Evolutionary conservation across 2,888 invertebrate species (phyloP).

Genomic region (Drosophila mettleri): DNA sequence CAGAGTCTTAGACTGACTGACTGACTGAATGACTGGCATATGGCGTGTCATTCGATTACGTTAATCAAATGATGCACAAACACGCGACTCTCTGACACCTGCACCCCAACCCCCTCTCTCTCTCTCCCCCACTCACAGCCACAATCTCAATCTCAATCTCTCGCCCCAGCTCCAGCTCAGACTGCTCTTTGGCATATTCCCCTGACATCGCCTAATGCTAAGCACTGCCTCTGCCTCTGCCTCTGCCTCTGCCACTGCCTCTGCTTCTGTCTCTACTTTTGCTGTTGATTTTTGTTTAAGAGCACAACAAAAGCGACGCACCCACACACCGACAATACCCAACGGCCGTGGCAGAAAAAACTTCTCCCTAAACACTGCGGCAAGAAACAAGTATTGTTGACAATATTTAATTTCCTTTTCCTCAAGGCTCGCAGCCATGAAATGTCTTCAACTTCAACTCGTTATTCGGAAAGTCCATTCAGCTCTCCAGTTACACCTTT

Average conservation of each 20-base stretch:
- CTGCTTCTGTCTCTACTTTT: too few relatives aligned
- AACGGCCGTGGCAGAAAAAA: slow-evolving; percentile 17
- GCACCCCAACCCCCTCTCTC: neutral
- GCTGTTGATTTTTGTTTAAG: slow-evolving; percentile 65
- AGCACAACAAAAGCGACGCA: slow-evolving; percentile 47
- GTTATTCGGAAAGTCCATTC: too few relatives aligned
- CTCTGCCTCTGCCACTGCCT: too few relatives aligned
- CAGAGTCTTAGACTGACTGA: slow-evolving; percentile 32
- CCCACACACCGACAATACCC: slow-evolving; percentile 19
- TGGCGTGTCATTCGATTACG: slow-evolving; percentile 78
- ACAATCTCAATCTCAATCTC: slow-evolving; percentile 2
- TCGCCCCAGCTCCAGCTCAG: neutral
- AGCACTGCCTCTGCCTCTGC: slow-evolving; percentile 48
- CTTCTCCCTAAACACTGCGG: neutral
- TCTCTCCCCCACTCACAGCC: neutral
- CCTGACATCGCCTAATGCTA: slow-evolving; percentile 47
- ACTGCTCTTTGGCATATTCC: slow-evolving; percentile 23
- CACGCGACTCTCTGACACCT: slow-evolving; percentile 16
- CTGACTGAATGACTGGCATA: slow-evolving; percentile 65
- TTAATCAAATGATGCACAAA: slow-evolving; percentile 77
- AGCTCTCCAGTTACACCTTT: neutral
- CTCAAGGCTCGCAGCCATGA: slow-evolving; percentile 5
- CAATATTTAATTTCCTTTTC: slow-evolving; percentile 24
- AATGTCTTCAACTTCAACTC: slow-evolving; percentile 3
- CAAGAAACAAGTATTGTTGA: slow-evolving; percentile 9